Conservation (phyloP, 2,888 invertebrate species). For the Flexamia atlantica region DNA sequence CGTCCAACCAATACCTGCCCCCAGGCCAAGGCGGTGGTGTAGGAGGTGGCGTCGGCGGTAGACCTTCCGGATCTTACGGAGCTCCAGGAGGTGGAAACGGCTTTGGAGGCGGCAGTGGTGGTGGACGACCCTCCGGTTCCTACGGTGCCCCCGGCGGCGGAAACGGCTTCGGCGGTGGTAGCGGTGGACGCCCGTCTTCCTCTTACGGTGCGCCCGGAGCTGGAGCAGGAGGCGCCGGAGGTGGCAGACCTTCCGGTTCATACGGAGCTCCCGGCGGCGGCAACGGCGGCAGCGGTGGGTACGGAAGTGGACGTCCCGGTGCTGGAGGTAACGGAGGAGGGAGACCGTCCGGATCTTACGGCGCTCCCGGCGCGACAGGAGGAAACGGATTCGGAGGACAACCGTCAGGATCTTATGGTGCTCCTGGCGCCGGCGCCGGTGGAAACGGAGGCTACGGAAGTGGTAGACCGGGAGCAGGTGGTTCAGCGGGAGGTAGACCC, state of each 20-base stretch:
- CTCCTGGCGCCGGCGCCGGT: slow-evolving; percentile 45
- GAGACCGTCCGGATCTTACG: slow-evolving; percentile 43
- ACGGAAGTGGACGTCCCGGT: slow-evolving; percentile 40
- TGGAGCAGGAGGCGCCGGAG: background rate
- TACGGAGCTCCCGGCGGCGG: slow-evolving; percentile 54
- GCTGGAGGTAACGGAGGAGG: slow-evolving; percentile 52
- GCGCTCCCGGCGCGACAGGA: slow-evolving; percentile 49
- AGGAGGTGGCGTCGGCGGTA: slow-evolving; percentile 52
- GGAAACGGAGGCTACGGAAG: slow-evolving; percentile 40
- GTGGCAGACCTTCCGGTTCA: slow-evolving; percentile 48
- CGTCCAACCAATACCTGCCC: slow-evolving; percentile 50
- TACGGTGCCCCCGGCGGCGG: slow-evolving; percentile 48
- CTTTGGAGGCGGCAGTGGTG: slow-evolving; percentile 32
- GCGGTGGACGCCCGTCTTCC: slow-evolving; percentile 54
- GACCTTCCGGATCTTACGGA: slow-evolving; percentile 61
- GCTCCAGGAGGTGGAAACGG: slow-evolving; percentile 34
- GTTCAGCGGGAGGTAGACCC: slow-evolving; percentile 38
- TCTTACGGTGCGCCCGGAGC: slow-evolving; percentile 58
- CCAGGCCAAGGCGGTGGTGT: slow-evolving; percentile 43
- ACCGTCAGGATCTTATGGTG: slow-evolving; percentile 60
- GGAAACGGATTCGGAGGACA: slow-evolving; percentile 59
- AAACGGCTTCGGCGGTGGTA: slow-evolving; percentile 32
- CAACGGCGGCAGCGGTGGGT: slow-evolving; percentile 11
- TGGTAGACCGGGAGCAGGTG: slow-evolving; percentile 29
- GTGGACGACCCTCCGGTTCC: slow-evolving; percentile 32